Evolutionary conservation across 2,113 vertebrate species (phyloP).

Genomic region (Acanthisitta chloris): DNA sequence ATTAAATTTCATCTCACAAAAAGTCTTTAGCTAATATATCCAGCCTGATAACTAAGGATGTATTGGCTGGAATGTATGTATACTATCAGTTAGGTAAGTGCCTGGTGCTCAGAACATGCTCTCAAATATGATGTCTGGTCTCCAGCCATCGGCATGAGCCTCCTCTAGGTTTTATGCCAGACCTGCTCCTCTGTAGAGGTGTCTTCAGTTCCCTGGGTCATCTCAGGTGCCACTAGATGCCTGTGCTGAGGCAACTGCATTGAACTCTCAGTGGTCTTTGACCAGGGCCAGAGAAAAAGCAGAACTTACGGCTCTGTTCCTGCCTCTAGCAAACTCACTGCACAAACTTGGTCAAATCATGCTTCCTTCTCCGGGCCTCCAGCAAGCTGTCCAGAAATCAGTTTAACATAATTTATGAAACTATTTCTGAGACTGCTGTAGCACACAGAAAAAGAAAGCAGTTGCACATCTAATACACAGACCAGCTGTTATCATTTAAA

Average conservation of each 20-base stretch:
- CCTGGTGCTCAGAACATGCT: not conserved
- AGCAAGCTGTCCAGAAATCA: not conserved
- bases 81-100: not conserved
- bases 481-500: not conserved
- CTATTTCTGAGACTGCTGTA: not conserved
- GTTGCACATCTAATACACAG: not conserved
- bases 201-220: not conserved
- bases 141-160: not conserved
- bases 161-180: not conserved
- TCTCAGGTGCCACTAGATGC: not conserved
- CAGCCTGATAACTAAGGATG: not conserved
- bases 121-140: not conserved
- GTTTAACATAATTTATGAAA: not conserved
- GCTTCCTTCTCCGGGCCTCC: not conserved
- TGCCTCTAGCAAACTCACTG: fast-evolving
- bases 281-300: not conserved
- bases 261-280: not conserved
- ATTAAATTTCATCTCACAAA: not conserved
- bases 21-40: not conserved
- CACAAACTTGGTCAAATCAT: not conserved
- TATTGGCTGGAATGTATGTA: not conserved
- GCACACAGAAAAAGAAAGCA: not conserved
- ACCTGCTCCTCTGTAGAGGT: fast-evolving
- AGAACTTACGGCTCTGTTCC: fast-evolving
- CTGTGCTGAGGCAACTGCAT: not conserved